These are phyloP conservation scores for Philotrypesis tridentata DNA, from an alignment of 1,140 invertebrate genomes.

Conservation along the genomic window DNA sequence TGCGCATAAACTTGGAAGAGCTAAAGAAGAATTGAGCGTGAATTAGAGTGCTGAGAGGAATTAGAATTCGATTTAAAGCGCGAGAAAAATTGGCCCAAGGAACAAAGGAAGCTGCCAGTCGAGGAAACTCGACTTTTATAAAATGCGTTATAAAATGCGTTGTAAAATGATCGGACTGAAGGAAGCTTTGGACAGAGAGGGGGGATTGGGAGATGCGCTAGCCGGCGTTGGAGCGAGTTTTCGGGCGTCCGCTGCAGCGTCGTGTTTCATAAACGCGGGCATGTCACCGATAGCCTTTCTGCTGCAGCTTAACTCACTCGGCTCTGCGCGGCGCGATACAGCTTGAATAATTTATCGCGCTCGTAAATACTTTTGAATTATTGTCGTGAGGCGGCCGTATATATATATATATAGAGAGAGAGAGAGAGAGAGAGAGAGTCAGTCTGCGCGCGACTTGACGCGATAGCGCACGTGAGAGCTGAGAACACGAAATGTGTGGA, in stretches of 20 bases:
- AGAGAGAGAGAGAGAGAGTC: too few relatives aligned
- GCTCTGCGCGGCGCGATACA: constrained; percentile 47
- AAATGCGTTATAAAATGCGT: too few relatives aligned
- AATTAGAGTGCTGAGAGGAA: too few relatives aligned
- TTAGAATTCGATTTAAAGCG: too few relatives aligned
- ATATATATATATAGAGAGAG: constrained; percentile 40
- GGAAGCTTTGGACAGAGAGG: not conserved
- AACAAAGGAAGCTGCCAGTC: too few relatives aligned
- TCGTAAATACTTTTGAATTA: constrained; percentile 65
- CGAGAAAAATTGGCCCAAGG: too few relatives aligned
- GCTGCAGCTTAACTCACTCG: constrained; percentile 46
- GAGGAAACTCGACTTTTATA: constrained; percentile 16
- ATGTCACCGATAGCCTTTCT: constrained; percentile 44
- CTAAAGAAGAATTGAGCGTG: too few relatives aligned
- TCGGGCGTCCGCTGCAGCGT: constrained; percentile 32
- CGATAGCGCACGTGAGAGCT: constrained; percentile 7
- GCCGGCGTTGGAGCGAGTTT: not conserved
- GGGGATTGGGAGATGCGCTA: not conserved
- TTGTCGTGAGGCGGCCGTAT: constrained; percentile 50
- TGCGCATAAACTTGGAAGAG: too few relatives aligned
- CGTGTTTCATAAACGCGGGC: constrained; percentile 52
- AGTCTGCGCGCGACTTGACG: constrained; percentile 46
- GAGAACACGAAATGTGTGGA: not conserved
- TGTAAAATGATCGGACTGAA: not conserved
- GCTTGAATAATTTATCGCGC: constrained; percentile 59